Percentiles rank a stretch among this genome's conserved stretches.
Evolutionary conservation across 2,797 vertebrate genomes (phyloP).

Genomic region (Echeneis naucrates): DNA sequence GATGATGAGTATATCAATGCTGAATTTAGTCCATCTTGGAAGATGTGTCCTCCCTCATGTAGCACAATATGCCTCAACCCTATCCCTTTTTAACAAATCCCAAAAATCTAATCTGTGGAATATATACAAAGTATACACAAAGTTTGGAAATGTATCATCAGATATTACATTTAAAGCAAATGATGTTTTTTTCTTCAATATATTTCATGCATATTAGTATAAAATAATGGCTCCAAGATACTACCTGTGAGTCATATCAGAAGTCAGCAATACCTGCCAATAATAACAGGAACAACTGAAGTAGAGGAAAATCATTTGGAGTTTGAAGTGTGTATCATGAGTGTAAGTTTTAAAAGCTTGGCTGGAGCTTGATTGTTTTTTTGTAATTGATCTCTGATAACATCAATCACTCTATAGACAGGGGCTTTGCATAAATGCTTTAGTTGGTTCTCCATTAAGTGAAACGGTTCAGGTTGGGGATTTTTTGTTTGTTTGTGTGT

Average conservation of each 20-base stretch:
- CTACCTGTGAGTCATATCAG: too few relatives aligned
- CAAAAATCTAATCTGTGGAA: background rate
- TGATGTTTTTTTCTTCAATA: too few relatives aligned
- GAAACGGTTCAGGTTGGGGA: too few relatives aligned
- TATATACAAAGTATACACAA: background rate
- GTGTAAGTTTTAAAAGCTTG: background rate
- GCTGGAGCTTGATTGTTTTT: background rate
- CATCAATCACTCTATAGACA: background rate
- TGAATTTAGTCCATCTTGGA: background rate
- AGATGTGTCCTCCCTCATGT: background rate
- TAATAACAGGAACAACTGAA: too few relatives aligned
- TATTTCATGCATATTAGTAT: too few relatives aligned
- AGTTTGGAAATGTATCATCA: background rate
- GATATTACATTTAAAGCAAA: background rate
- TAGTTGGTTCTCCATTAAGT: too few relatives aligned
- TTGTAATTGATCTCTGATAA: too few relatives aligned
- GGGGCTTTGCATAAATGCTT: background rate
- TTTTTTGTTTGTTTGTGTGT: too few relatives aligned
- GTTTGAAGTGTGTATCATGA: too few relatives aligned
- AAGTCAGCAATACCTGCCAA: background rate
- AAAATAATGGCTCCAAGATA: too few relatives aligned
- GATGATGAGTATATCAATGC: background rate
- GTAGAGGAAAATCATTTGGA: background rate
- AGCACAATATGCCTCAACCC: too few relatives aligned
- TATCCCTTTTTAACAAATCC: background rate